Conservation (phyloP, 2,113 vertebrate species). For the Piprites chloris region DNA sequence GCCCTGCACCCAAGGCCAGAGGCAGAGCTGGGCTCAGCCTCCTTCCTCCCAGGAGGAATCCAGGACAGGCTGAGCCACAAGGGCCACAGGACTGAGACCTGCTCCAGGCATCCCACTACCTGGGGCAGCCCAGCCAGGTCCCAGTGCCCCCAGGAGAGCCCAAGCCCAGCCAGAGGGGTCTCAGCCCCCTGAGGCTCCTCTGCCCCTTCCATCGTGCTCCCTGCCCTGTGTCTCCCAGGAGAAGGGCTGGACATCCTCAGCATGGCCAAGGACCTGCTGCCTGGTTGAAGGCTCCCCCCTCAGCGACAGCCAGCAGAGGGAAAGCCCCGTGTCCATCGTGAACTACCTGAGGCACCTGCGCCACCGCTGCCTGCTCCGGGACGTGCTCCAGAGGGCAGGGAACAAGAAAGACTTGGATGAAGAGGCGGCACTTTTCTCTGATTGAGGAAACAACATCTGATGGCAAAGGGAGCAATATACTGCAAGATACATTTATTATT, state of each 20-base stretch:
- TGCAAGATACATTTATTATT: not conserved
- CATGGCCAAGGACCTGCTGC: not conserved
- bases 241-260: not conserved
- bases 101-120: too few species aligned
- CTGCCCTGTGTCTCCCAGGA: not conserved
- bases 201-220: not conserved
- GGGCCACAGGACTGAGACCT: too few species aligned
- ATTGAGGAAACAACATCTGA: not conserved
- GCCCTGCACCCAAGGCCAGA: too few species aligned
- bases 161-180: not conserved
- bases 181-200: not conserved
- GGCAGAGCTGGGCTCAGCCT: too few species aligned
- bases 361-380: not conserved
- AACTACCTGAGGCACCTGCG: not conserved
- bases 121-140: too few species aligned
- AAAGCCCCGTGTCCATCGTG: not conserved
- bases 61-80: too few species aligned
- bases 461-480: not conserved
- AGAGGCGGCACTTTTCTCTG: not conserved
- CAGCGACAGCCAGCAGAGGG: accelerated
- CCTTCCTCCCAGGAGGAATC: too few species aligned
- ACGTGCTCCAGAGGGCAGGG: not conserved
- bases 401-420: not conserved
- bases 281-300: not conserved
- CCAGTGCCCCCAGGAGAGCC: not conserved